Evolutionary conservation across 2,888 invertebrate species (phyloP).

Genomic region (Diarsia rubi): DNA sequence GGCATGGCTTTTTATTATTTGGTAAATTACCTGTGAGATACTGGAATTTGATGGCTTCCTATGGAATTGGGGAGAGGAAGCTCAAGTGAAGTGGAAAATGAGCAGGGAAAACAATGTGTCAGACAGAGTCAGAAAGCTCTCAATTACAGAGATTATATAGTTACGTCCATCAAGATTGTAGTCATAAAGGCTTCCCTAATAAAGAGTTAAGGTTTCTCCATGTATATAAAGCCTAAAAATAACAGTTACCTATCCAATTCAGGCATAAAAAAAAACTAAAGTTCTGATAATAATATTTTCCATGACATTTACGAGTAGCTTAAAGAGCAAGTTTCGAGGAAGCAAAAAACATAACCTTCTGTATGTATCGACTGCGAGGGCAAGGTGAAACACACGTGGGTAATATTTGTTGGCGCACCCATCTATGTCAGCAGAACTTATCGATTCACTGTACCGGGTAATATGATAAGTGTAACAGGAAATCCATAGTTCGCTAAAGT

Average conservation of each 20-base stretch:
- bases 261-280: not conserved
- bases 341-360: conserved; percentile 56
- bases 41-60: not conserved
- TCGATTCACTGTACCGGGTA: conserved; percentile 64
- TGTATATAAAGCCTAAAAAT: conserved; percentile 12
- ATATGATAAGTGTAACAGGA: conserved; percentile 67
- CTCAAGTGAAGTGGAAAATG: not conserved
- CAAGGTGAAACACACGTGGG: conserved; percentile 58
- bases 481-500: conserved; percentile 59
- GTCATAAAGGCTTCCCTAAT: not conserved
- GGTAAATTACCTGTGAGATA: not conserved
- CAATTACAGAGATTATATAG: not conserved
- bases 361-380: conserved; percentile 39
- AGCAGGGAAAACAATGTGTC: conserved; percentile 1
- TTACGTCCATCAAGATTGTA: not conserved
- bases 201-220: not conserved
- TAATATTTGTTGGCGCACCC: conserved; percentile 55
- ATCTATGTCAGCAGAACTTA: conserved; percentile 51
- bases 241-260: not conserved
- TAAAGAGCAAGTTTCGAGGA: conserved; percentile 58
- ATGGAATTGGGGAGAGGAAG: not conserved
- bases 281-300: conserved; percentile 17
- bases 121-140: not conserved
- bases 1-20: conserved; percentile 2
- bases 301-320: conserved; percentile 64